Evolutionary conservation across 2,888 invertebrate species (phyloP).

Genomic region (Eumacrocentrus americanus): DNA sequence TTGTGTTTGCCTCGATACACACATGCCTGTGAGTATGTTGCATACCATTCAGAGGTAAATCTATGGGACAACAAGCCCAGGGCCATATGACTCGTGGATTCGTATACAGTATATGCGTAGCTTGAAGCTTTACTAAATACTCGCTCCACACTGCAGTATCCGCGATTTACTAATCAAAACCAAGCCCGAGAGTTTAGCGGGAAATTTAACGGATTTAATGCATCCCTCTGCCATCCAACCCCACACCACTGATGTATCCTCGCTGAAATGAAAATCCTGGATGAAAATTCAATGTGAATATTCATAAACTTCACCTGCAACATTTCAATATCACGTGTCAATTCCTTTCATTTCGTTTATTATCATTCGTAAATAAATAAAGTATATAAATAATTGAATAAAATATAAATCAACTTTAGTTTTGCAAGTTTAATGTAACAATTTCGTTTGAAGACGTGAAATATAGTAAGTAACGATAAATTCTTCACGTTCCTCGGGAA

Average conservation of each 20-base stretch:
- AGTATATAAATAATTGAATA: no score
- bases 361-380: no score
- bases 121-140: not conserved
- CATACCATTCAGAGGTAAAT: conserved; percentile 4
- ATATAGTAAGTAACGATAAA: conserved; percentile 25
- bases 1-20: conserved; percentile 2
- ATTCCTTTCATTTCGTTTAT: no score
- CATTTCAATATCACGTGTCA: no score
- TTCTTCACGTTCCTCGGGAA: conserved; percentile 21
- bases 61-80: not conserved
- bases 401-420: no score
- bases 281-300: no score
- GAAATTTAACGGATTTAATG: conserved; percentile 40
- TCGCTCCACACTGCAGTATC: not conserved
- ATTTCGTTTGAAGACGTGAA: no score
- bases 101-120: not conserved
- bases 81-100: not conserved
- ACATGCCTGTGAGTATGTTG: conserved; percentile 8
- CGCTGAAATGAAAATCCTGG: no score
- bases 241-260: no score
- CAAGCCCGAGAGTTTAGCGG: conserved; percentile 34
- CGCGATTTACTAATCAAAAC: conserved; percentile 35
- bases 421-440: no score
- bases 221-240: conserved; percentile 17
- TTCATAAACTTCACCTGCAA: no score